Evolutionary conservation across 2,113 vertebrate genomes (phyloP), one percentile per base, ranked within the genome.

Genomic region (Tretioscincus oriximinensis): DNA sequence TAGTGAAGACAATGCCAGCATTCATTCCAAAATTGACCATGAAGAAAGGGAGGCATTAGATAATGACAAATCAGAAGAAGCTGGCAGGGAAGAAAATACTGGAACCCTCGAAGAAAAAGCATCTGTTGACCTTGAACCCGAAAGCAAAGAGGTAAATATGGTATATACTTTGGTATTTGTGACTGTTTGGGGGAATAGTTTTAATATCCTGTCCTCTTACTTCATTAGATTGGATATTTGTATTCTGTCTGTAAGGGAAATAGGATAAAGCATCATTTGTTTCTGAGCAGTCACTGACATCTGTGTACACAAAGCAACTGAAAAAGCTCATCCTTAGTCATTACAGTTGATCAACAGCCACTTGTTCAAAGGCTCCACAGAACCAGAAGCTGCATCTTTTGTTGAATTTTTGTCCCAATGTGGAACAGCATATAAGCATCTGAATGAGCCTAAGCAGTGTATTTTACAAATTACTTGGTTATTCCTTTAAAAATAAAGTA

Each of bases 51-150:
- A 89, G 26, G 84, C 82, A 63, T 66, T 92, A 75, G 71, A 85
- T 83, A 20, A 87, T 87, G 95, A 96, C 79, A 95, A 95, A 67
- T 90, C 90, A 86, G 95, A 96, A 85, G 94, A 95, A 88, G 93
- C 95, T 85, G 92, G 94, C 76, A 92, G 94, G 84, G 93, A 96
- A 86, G 77, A 91, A 91, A 21, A 82, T 87, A 58, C 79, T 84
- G 24, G 72, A 49, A 60, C 93, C 65, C 82, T 85, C 22, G 87
- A 90, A 77, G 94, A 95, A 85, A 90, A 95, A 68, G 65, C 21
- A 81, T 69, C 77, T 41, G 2, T 80, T 84, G 76, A 31, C 7
- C 83, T 1, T 80, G 63, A 80, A 84, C 80, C 88, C 85, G 87
- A 90, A 85, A 61, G 80, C 76, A 88, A 93, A 88, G 90, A 92